phyloP scores from a whole-genome alignment of 2,888 invertebrate genomes.

The Campopleginae sp. region DNA sequence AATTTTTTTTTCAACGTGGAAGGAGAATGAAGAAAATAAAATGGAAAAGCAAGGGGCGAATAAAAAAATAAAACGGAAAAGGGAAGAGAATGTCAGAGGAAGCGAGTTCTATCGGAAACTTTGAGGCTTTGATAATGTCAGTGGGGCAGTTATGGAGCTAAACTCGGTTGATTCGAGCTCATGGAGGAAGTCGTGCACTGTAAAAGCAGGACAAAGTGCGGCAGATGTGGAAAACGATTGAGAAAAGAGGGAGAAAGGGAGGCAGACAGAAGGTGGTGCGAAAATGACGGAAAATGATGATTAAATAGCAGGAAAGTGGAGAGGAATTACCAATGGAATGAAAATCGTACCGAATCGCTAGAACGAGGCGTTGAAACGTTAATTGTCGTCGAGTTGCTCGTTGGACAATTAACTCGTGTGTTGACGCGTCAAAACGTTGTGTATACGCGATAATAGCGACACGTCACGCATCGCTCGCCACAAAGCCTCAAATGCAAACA shows the following conservation, averaged over 20 bases:
- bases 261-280: slow-evolving; percentile 22
- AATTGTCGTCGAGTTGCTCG: slow-evolving; percentile 34
- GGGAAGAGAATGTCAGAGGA: slow-evolving; percentile 12
- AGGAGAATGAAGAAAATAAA: slow-evolving; percentile 3
- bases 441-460: background rate
- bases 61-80: slow-evolving; percentile 9
- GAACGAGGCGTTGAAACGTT: slow-evolving; percentile 29
- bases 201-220: slow-evolving; percentile 47
- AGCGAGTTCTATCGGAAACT: slow-evolving; percentile 52
- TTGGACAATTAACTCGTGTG: slow-evolving; percentile 33
- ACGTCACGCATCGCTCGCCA: slow-evolving; percentile 10
- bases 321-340: slow-evolving; percentile 17
- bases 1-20: background rate
- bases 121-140: slow-evolving; percentile 65
- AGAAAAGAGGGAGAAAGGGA: slow-evolving; percentile 7
- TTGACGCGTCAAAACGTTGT: slow-evolving; percentile 10
- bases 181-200: slow-evolving; percentile 43
- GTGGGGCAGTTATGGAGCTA: slow-evolving; percentile 49
- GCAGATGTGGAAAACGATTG: slow-evolving; percentile 48
- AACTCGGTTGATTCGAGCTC: slow-evolving; percentile 49
- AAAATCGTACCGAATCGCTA: slow-evolving; percentile 8
- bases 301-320: background rate
- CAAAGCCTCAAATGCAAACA: background rate
- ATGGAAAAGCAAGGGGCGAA: background rate
- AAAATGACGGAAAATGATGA: slow-evolving; percentile 13